Conservation (phyloP, 2,888 invertebrate species). For the Scelioninae gen. 1 region DNA sequence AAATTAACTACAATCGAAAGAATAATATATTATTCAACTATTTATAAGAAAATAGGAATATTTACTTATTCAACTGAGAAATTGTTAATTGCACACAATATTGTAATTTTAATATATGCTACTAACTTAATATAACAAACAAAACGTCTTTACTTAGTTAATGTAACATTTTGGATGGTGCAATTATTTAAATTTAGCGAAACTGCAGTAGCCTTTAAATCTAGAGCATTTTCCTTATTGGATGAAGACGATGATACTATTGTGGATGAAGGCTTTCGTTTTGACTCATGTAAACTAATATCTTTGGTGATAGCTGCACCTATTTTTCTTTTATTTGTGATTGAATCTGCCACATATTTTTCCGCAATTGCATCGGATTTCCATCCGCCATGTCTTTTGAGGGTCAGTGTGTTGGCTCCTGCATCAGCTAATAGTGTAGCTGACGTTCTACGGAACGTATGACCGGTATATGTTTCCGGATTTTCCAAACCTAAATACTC, state of each 20-base stretch:
- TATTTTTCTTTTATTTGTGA: conserved; percentile 5
- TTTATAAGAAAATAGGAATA: no score
- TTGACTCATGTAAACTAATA: conserved; percentile 2
- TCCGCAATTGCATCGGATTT: conserved; percentile 9
- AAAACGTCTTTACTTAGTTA: not conserved
- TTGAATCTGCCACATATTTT: conserved; percentile 5
- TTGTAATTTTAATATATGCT: no score
- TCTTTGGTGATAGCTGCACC: conserved; percentile 3
- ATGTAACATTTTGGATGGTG: not conserved
- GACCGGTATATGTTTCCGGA: conserved; percentile 79
- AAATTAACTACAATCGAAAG: no score
- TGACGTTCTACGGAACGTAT: conserved; percentile 66
- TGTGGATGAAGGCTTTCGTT: not conserved
- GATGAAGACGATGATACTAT: not conserved
- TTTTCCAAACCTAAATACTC: not conserved
- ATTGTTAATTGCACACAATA: no score
- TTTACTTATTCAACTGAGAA: no score
- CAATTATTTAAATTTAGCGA: conserved; percentile 1
- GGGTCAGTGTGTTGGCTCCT: no score
- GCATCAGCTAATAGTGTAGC: conserved; percentile 34
- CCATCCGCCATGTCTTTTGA: conserved; percentile 14
- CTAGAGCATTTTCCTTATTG: not conserved
- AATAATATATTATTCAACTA: no score
- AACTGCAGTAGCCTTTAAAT: not conserved
- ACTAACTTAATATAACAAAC: no score